These are phyloP conservation scores for Pseudochirops corinnae DNA, from an alignment of 2,797 vertebrate species.

Conservation along the genomic window DNA sequence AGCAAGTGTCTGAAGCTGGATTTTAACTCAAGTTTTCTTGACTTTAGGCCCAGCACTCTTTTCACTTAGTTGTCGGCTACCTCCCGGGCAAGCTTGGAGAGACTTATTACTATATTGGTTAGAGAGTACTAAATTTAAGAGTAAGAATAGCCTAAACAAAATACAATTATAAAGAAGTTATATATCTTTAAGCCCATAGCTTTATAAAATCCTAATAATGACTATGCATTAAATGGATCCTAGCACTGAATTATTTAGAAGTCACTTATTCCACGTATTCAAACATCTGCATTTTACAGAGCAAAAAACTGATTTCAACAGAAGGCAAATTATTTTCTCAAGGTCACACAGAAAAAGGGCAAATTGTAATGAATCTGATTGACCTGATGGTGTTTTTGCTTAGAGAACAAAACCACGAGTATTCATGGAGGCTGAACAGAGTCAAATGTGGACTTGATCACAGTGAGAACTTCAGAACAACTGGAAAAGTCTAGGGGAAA, in stretches of 20 bases:
- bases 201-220: neutral
- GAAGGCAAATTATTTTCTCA: neutral
- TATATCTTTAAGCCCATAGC: neutral
- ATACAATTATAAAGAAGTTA: neutral
- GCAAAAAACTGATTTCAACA: neutral
- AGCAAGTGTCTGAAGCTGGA: neutral
- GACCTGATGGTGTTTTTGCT: neutral
- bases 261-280: neutral
- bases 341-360: neutral
- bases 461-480: neutral
- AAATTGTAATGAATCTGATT: neutral
- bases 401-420: neutral
- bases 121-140: neutral
- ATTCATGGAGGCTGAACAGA: neutral
- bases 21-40: neutral
- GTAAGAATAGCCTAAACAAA: neutral
- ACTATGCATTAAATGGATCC: neutral
- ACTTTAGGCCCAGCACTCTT: neutral
- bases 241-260: neutral
- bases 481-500: neutral
- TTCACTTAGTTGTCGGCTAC: neutral
- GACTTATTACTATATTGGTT: neutral
- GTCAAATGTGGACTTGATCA: neutral
- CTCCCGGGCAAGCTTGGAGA: neutral
- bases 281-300: neutral